Conservation (phyloP, 2,113 vertebrate genomes). For the Cyanoliseus patagonus region DNA sequence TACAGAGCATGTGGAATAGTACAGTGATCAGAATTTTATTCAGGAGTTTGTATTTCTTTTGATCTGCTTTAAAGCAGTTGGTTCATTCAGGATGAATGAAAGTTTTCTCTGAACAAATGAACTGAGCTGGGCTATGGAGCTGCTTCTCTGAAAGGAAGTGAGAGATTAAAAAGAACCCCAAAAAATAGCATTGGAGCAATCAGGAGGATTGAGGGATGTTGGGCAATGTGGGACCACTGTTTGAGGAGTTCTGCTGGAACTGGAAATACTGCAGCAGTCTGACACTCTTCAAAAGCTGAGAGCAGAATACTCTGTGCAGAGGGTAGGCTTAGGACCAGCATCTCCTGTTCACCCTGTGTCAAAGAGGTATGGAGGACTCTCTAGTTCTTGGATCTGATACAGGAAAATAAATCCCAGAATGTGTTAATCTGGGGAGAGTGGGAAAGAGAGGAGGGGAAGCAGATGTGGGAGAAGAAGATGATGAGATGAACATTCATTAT, state of each 20-base stretch:
- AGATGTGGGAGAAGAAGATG: conserved; percentile 34
- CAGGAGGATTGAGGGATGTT: not conserved
- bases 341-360: accelerated
- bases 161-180: not conserved
- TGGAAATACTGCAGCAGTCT: not conserved
- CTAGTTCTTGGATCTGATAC: not conserved
- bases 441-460: not conserved
- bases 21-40: not conserved
- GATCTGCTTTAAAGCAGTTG: not conserved
- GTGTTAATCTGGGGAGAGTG: not conserved
- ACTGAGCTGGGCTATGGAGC: not conserved
- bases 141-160: not conserved
- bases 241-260: not conserved
- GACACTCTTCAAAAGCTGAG: not conserved
- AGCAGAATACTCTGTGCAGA: not conserved
- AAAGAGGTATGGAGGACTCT: not conserved
- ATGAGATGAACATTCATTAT: not conserved
- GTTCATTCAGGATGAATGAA: not conserved
- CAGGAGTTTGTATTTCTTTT: not conserved
- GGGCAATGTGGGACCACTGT: not conserved
- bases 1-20: not conserved
- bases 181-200: not conserved
- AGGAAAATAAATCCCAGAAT: not conserved
- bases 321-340: not conserved
- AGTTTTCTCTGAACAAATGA: not conserved